A percentile compares a stretch with the other conserved stretches of the same genome.
phyloP scores from a whole-genome alignment of 2,888 invertebrate genomes.

The Spisula subtruncata region DNA sequence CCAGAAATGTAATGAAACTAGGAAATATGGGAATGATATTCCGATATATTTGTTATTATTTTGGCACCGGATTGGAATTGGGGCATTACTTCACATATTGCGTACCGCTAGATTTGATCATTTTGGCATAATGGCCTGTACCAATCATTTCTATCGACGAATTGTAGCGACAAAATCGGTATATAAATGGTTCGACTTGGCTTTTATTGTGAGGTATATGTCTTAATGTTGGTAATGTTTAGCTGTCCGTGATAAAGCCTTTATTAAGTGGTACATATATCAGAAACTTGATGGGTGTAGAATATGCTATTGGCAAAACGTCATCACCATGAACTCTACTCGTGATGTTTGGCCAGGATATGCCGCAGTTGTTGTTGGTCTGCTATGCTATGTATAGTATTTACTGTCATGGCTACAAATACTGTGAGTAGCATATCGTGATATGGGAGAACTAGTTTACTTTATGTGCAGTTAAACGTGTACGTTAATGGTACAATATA shows the following conservation, averaged over 20 bases:
- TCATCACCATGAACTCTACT: no score
- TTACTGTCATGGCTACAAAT: no score
- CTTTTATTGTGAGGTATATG: background rate
- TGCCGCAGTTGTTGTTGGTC: no score
- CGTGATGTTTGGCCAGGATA: no score
- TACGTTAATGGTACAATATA: no score
- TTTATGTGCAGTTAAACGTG: no score
- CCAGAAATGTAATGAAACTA: background rate
- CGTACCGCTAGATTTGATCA: background rate
- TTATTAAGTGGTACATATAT: background rate
- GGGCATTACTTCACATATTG: background rate
- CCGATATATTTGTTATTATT: background rate
- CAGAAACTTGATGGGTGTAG: background rate
- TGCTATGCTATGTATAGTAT: no score
- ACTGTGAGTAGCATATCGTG: no score
- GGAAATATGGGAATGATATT: background rate
- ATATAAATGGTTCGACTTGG: background rate
- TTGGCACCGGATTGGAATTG: background rate
- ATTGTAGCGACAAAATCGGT: background rate
- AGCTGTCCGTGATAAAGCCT: background rate
- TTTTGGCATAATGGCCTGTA: background rate
- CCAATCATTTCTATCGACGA: background rate
- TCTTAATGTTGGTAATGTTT: background rate
- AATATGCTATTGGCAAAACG: no score
- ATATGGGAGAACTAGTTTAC: no score